Percentiles rank a stretch among this genome's conserved stretches.
phyloP scores from a whole-genome alignment of 2,797 vertebrate species.

The Tragopan temminckii region DNA sequence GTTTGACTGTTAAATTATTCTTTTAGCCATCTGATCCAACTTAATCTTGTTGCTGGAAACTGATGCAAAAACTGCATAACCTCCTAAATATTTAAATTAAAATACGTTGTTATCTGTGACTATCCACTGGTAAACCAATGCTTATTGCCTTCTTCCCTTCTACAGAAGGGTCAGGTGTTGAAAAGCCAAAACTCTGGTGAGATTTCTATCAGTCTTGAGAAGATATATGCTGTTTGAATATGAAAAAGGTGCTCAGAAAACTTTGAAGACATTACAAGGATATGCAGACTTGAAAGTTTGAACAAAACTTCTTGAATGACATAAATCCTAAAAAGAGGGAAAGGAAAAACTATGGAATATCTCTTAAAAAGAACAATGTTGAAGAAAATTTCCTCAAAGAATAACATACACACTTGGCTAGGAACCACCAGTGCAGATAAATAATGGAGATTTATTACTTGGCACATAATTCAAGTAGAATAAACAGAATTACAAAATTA shows the following conservation, averaged over 20 bases:
- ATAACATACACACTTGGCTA: conserved; percentile 24
- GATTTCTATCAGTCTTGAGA: not conserved
- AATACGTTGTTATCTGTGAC: not conserved
- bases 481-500: conserved; percentile 67
- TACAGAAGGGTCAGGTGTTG: not conserved
- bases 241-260: not conserved
- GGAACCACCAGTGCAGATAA: conserved; percentile 68
- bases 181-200: not conserved
- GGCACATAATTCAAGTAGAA: conserved; percentile 67
- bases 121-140: fast-evolving
- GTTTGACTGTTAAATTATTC: not conserved
- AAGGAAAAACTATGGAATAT: not conserved
- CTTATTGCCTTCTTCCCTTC: not conserved
- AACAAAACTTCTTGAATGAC: not conserved
- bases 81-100: not conserved
- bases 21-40: not conserved
- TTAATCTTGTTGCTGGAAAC: not conserved
- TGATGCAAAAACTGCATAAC: not conserved
- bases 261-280: not conserved
- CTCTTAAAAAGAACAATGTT: not conserved
- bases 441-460: conserved; percentile 75
- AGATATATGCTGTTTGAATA: not conserved
- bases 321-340: not conserved
- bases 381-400: conserved; percentile 20
- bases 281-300: not conserved